Evolutionary conservation across 1,140 invertebrate species (phyloP).

Genomic region (Periplaneta americana): DNA sequence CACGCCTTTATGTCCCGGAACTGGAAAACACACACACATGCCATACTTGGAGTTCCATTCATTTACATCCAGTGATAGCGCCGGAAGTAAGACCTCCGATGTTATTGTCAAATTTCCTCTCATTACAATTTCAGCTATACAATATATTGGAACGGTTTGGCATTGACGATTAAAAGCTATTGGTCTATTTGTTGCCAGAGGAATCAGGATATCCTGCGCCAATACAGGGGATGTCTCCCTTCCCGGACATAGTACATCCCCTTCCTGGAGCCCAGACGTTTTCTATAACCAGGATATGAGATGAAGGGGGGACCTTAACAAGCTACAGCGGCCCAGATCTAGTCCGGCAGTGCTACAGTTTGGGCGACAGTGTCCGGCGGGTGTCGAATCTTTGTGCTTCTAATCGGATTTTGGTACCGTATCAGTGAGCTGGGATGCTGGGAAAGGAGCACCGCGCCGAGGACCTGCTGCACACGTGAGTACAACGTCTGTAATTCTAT

Average conservation of each 20-base stretch:
- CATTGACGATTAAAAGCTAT: constrained; percentile 19
- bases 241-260: constrained; percentile 23
- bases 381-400: neutral
- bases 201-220: constrained; percentile 22
- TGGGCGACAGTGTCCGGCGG: neutral
- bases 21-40: neutral
- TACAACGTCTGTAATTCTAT: neutral
- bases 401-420: neutral
- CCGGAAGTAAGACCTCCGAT: constrained; percentile 6
- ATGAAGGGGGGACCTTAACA: neutral
- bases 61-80: neutral
- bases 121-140: constrained; percentile 9
- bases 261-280: constrained; percentile 17
- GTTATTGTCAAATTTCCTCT: constrained; percentile 15
- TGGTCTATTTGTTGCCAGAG: constrained; percentile 5
- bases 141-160: constrained; percentile 12
- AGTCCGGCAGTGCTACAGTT: neutral
- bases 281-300: neutral
- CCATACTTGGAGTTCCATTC: neutral
- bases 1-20: too few relatives aligned
- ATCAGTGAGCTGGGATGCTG: neutral
- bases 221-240: constrained; percentile 16
- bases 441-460: neutral
- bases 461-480: neutral
- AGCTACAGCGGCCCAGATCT: neutral